Evolutionary conservation across 2,113 vertebrate genomes (phyloP).

Genomic region (Chaetura pelagica): DNA sequence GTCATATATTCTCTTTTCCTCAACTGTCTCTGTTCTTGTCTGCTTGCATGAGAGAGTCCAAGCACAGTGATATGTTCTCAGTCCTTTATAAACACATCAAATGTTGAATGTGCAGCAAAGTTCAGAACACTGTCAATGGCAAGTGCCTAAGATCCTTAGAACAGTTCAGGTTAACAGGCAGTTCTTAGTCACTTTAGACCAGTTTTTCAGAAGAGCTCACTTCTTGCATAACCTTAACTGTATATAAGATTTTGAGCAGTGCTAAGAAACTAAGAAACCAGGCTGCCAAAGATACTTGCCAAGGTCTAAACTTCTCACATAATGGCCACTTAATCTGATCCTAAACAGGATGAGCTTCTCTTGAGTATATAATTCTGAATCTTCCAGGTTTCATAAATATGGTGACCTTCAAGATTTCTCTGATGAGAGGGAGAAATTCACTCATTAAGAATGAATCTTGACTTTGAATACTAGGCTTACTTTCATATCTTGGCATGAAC

Average conservation of each 20-base stretch:
- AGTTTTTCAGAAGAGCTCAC: neutral
- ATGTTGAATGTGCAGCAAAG: neutral
- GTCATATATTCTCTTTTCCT: neutral
- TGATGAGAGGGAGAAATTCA: neutral
- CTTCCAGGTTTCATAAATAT: neutral
- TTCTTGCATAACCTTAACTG: neutral
- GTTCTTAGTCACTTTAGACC: neutral
- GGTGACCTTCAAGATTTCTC: neutral
- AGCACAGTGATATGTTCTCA: neutral
- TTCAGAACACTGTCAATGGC: neutral
- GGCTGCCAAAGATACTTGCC: neutral
- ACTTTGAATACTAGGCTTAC: neutral
- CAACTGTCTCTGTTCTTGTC: neutral
- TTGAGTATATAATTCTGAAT: neutral
- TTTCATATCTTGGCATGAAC: neutral
- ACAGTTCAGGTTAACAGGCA: neutral
- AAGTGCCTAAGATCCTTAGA: neutral
- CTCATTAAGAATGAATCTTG: neutral
- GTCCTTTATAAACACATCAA: neutral
- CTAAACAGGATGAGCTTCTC: neutral
- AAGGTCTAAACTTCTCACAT: neutral
- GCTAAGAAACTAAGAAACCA: neutral
- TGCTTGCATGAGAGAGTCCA: neutral
- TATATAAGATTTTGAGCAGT: neutral
- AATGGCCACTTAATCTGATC: neutral